Evolutionary conservation across 2,113 vertebrate genomes (phyloP).

Genomic region (Equus przewalskii): DNA sequence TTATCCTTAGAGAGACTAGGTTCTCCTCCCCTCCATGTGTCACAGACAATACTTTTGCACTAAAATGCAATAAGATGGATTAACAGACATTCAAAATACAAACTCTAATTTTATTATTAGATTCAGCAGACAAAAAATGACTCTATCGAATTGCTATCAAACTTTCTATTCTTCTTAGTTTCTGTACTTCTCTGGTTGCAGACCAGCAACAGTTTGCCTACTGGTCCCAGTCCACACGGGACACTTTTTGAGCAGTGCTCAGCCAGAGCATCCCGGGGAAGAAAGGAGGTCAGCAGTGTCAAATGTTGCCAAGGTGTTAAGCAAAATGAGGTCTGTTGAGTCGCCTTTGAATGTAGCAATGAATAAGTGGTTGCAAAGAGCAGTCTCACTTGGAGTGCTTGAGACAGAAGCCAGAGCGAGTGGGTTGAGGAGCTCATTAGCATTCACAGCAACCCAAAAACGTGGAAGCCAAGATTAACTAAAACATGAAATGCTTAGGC

Average conservation of each 20-base stretch:
- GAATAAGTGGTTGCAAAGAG: constrained; percentile 49
- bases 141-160: background rate
- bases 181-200: background rate
- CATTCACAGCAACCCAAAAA: constrained; percentile 2
- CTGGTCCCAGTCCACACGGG: background rate
- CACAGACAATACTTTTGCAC: background rate
- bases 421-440: background rate
- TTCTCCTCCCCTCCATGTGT: background rate
- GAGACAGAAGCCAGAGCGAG: constrained; percentile 63
- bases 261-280: background rate
- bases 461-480: background rate
- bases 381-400: background rate
- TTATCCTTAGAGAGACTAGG: background rate
- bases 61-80: constrained; percentile 45
- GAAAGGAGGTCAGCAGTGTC: background rate
- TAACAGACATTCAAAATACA: background rate
- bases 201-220: background rate
- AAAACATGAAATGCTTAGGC: background rate
- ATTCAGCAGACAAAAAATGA: constrained; percentile 60
- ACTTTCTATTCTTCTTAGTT: constrained; percentile 18
- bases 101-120: constrained; percentile 15
- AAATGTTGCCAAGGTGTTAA: constrained; percentile 47
- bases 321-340: constrained; percentile 49
- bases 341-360: constrained; percentile 45
- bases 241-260: background rate